phyloP scores from a whole-genome alignment of 2,797 vertebrate genomes.

The Acanthis flammea region DNA sequence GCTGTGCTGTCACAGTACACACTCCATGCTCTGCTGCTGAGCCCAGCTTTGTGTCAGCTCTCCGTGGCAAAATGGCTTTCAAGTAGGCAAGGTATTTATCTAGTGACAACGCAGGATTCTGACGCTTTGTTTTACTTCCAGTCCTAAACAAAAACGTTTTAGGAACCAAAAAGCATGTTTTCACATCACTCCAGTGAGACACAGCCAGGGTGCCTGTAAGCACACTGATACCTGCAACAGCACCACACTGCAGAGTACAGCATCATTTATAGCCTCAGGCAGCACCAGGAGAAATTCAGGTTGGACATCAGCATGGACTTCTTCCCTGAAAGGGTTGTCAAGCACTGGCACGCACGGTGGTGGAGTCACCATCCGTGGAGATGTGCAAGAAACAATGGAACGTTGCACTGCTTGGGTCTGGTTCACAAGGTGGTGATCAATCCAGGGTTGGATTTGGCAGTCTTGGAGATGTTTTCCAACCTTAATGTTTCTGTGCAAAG shows the following conservation, averaged over 20 bases:
- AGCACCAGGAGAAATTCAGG: background rate
- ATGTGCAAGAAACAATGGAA: background rate
- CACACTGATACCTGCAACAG: background rate
- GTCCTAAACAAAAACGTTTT: background rate
- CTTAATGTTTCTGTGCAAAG: background rate
- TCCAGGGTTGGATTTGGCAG: background rate
- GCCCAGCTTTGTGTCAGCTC: background rate
- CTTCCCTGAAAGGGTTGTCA: background rate
- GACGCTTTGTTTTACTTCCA: background rate
- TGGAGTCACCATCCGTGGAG: background rate
- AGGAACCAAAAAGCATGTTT: background rate
- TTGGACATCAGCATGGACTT: background rate
- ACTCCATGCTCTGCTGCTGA: rapidly evolving
- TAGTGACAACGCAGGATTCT: no score
- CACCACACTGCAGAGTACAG: background rate
- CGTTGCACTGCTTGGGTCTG: rapidly evolving
- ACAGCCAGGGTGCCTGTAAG: background rate
- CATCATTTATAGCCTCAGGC: background rate
- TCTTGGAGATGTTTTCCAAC: background rate
- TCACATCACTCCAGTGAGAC: background rate
- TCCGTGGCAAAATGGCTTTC: background rate
- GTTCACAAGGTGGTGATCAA: background rate
- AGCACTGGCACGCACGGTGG: background rate
- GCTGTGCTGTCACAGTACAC: rapidly evolving
- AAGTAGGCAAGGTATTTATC: background rate